Conservation (phyloP, 2,113 vertebrate genomes). For the Typhlomys cinereus region DNA sequence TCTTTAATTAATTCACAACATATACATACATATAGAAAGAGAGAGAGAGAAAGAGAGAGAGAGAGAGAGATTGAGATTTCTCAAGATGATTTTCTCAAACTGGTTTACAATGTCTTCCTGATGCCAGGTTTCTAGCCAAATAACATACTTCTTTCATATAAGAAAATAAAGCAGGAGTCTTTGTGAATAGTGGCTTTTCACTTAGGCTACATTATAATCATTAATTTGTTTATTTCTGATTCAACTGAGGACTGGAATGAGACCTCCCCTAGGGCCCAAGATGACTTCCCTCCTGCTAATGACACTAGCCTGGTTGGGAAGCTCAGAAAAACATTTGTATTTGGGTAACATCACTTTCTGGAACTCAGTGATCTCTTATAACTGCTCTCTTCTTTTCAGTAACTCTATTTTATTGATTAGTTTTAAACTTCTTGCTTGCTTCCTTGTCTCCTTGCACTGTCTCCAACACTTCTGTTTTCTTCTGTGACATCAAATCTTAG, state of each 20-base stretch:
- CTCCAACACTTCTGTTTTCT: background rate
- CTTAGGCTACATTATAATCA: background rate
- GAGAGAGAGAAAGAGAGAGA: no score
- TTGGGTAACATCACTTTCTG: background rate
- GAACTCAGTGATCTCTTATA: background rate
- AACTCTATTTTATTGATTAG: background rate
- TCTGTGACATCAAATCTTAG: background rate
- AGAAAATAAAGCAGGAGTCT: background rate
- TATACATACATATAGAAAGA: background rate
- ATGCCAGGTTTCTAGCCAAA: constrained; percentile 1
- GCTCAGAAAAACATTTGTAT: background rate
- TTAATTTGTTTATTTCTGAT: background rate
- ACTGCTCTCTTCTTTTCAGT: background rate
- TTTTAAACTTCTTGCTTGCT: background rate
- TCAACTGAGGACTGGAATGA: background rate
- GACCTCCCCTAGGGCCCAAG: background rate
- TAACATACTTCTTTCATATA: background rate
- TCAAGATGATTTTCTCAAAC: background rate
- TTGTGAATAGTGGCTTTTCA: background rate
- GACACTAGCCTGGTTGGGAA: background rate
- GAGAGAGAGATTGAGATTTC: no score
- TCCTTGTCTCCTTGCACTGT: background rate
- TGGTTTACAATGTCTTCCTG: background rate
- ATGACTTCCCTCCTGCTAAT: background rate
- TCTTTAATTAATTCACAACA: no score